Percentiles rank a stretch among this genome's conserved stretches.
These are phyloP conservation scores for Anguilla marmorata DNA, from an alignment of 2,797 vertebrate species.

Conservation along the genomic window DNA sequence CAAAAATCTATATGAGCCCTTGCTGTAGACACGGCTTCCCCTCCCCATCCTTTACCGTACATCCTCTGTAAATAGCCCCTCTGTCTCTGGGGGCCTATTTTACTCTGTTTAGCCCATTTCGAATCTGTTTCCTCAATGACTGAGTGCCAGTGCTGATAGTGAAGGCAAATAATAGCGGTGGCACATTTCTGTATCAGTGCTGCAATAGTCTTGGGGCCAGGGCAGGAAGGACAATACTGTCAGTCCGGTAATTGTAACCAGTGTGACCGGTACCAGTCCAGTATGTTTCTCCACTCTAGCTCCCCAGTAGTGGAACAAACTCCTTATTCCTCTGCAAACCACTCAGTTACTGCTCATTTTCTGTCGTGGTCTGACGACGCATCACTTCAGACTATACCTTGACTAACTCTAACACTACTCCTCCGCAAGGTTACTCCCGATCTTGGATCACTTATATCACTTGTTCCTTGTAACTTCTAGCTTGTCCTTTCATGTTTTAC, in stretches of 20 bases:
- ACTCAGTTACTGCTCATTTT: no score
- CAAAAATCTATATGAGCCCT: background rate
- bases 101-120: background rate
- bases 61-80: background rate
- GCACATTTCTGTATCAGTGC: slow-evolving; percentile 13
- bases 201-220: background rate
- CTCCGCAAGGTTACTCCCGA: no score
- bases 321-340: no score
- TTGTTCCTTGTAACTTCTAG: no score
- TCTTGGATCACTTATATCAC: no score
- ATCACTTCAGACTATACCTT: no score
- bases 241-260: background rate
- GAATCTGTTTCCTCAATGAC: no score
- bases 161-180: background rate
- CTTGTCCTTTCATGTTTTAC: no score
- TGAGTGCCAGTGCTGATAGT: background rate
- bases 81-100: background rate
- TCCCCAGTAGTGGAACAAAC: no score
- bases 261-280: background rate
- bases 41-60: background rate
- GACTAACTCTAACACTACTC: no score
- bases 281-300: no score
- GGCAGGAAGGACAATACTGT: background rate
- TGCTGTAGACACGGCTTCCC: background rate
- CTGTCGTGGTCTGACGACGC: no score